Percentiles rank a stretch among this genome's conserved stretches.
Conservation (phyloP, 2,113 vertebrate species). For the Crotalus viridis region DNA sequence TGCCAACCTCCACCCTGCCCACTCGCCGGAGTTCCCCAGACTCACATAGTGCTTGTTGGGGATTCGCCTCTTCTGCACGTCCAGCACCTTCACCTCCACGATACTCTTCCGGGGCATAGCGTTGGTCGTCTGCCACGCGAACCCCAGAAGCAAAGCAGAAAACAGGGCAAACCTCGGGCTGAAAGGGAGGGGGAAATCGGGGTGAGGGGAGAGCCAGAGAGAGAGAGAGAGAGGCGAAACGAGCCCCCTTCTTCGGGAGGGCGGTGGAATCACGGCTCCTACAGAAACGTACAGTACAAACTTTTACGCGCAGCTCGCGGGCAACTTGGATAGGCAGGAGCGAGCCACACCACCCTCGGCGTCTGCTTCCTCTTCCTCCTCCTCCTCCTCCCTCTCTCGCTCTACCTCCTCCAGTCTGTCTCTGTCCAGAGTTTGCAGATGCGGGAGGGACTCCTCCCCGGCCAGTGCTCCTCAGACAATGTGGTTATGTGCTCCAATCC, state of each 20-base stretch:
- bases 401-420: neutral
- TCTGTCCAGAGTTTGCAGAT: constrained; percentile 37
- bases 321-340: constrained; percentile 28
- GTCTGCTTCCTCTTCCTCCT: neutral
- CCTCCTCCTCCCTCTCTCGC: neutral
- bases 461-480: constrained; percentile 29
- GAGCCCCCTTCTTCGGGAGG: neutral
- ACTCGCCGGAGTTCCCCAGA: neutral
- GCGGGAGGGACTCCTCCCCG: constrained; percentile 39
- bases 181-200: neutral
- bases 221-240: neutral
- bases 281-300: neutral
- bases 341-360: constrained; percentile 26
- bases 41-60: constrained; percentile 84
- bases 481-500: constrained; percentile 23
- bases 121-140: constrained; percentile 32
- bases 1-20: neutral
- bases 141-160: neutral
- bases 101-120: constrained; percentile 76
- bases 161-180: neutral
- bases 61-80: constrained; percentile 79
- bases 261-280: neutral
- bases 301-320: constrained; percentile 27
- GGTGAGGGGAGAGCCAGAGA: neutral
- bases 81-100: constrained; percentile 79